Percentiles rank a stretch among this genome's conserved stretches.
These are phyloP conservation scores for Eidolon dupreanum DNA, from an alignment of 2,797 vertebrate genomes.

Conservation along the genomic window DNA sequence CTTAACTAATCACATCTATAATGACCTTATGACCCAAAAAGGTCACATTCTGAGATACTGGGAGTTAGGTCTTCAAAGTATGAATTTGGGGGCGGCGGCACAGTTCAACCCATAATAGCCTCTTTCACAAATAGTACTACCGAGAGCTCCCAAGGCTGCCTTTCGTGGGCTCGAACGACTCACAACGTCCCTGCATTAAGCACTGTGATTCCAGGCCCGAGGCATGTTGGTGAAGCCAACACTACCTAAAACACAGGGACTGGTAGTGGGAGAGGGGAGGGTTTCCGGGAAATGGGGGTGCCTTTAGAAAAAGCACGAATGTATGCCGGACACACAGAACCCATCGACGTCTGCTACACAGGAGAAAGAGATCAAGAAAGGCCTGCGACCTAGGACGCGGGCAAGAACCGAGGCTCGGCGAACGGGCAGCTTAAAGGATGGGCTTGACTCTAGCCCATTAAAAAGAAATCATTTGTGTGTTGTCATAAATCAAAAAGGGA, in stretches of 20 bases:
- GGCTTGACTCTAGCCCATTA: neutral
- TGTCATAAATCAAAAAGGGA: neutral
- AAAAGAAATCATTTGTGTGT: neutral
- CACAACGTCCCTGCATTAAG: neutral
- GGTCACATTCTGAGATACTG: neutral
- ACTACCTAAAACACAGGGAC: neutral
- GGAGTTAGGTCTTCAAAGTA: neutral
- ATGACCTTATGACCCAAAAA: neutral
- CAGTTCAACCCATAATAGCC: neutral
- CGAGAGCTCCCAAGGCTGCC: neutral
- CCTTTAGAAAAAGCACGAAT: neutral
- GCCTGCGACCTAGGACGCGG: fast-evolving
- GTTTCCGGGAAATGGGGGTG: neutral
- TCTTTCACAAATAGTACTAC: neutral
- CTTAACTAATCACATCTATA: neutral
- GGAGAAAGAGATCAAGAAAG: neutral
- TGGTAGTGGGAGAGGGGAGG: neutral
- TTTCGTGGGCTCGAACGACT: neutral
- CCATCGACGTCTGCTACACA: fast-evolving
- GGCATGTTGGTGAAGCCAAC: neutral
- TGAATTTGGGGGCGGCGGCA: neutral
- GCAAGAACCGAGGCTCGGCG: neutral
- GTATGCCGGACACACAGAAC: fast-evolving
- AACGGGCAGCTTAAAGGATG: neutral
- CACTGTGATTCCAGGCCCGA: neutral